Evolutionary conservation across 2,797 vertebrate species (phyloP).

Genomic region (Pangasius larnaudii): DNA sequence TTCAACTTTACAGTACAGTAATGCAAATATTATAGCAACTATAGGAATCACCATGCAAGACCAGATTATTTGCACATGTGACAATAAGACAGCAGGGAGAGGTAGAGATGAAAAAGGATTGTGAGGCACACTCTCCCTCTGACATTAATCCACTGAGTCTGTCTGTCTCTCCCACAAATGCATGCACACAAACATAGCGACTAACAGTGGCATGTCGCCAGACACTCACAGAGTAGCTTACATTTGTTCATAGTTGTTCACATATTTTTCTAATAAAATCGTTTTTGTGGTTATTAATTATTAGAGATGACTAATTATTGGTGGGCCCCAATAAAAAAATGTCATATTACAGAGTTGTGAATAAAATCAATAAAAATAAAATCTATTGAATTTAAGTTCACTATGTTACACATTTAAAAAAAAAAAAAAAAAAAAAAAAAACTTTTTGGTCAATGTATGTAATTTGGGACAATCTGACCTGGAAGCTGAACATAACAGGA

Average conservation of each 20-base stretch:
- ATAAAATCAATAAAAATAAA: neutral
- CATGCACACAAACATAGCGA: slow-evolving; percentile 2
- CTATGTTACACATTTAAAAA: neutral
- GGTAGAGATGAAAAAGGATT: neutral
- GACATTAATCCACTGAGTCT: neutral
- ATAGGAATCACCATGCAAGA: neutral
- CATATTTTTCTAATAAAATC: neutral
- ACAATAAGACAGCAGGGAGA: neutral
- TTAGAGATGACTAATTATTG: neutral
- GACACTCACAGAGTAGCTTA: neutral
- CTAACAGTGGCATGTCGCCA: neutral
- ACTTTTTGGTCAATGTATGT: neutral
- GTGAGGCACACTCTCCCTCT: neutral
- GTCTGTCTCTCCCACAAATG: neutral
- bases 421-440: neutral
- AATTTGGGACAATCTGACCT: neutral
- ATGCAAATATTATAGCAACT: slow-evolving; percentile 7
- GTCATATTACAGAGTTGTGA: neutral
- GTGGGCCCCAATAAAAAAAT: neutral
- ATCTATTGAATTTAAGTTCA: neutral
- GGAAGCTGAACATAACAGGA: slow-evolving; percentile 27
- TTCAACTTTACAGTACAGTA: neutral
- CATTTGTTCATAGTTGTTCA: neutral
- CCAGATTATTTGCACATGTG: neutral
- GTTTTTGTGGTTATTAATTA: neutral